These are phyloP conservation scores for Spicauda simplicius DNA, from an alignment of 2,888 invertebrate genomes.

Conservation along the genomic window DNA sequence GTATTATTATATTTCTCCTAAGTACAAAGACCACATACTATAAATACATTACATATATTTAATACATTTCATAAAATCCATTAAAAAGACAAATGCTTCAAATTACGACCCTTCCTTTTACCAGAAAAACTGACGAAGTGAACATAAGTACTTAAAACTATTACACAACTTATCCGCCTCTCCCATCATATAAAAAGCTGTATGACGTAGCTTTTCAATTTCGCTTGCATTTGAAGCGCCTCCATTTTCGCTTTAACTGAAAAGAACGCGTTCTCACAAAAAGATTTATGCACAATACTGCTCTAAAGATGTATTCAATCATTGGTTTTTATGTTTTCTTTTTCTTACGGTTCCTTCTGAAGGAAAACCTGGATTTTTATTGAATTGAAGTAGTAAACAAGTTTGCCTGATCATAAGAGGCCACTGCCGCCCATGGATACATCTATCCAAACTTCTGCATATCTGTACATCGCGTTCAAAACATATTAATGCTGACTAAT, in stretches of 20 bases:
- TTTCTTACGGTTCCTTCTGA: not conserved
- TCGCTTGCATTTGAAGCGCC: slow-evolving; percentile 26
- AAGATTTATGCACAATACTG: slow-evolving; percentile 5
- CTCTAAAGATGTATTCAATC: slow-evolving; percentile 2
- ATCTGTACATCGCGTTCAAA: too few relatives aligned
- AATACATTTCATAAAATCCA: not conserved
- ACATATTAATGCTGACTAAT: too few relatives aligned
- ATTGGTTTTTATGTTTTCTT: not conserved
- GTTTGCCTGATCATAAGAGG: too few relatives aligned
- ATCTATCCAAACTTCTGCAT: too few relatives aligned
- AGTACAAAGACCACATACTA: too few relatives aligned
- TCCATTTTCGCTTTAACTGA: slow-evolving; percentile 20
- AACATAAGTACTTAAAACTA: slow-evolving; percentile 10
- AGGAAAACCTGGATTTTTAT: not conserved
- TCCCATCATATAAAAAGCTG: slow-evolving; percentile 13
- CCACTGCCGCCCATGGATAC: too few relatives aligned
- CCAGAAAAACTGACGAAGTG: slow-evolving; percentile 2
- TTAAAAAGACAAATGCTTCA: not conserved
- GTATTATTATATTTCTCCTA: too few relatives aligned
- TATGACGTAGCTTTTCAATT: slow-evolving; percentile 27
- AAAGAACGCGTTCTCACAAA: slow-evolving; percentile 10
- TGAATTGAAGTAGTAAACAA: not conserved
- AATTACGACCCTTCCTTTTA: not conserved
- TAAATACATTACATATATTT: too few relatives aligned
- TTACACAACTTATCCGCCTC: slow-evolving; percentile 10